Evolutionary conservation across 1,140 invertebrate genomes (phyloP).

Genomic region (Solen grandis): DNA sequence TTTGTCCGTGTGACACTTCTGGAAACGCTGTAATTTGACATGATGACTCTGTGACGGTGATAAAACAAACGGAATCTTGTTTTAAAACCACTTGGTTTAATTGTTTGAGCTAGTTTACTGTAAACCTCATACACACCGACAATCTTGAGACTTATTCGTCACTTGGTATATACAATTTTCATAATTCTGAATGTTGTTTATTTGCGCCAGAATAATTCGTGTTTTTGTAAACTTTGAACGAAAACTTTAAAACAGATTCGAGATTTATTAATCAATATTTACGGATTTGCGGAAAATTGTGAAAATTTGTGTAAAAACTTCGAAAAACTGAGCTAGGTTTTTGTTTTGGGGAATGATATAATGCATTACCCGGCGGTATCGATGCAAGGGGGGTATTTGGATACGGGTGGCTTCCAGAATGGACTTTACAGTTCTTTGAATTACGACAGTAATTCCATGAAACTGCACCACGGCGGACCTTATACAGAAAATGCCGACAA

Average conservation of each 20-base stretch:
- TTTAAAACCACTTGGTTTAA: constrained; percentile 49
- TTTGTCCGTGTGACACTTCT: constrained; percentile 42
- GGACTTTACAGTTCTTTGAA: constrained; percentile 62
- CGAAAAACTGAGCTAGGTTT: neutral
- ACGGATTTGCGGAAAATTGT: neutral
- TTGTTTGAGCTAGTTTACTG: constrained; percentile 52
- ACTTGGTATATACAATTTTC: constrained; percentile 47
- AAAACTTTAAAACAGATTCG: constrained; percentile 52
- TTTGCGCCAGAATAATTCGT: constrained; percentile 37
- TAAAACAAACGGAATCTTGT: constrained; percentile 49
- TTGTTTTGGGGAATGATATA: constrained; percentile 9
- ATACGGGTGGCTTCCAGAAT: constrained; percentile 61
- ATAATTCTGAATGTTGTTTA: constrained; percentile 53
- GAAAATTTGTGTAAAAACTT: neutral
- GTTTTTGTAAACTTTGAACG: constrained; percentile 45
- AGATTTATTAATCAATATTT: constrained; percentile 45
- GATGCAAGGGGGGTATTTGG: constrained; percentile 65
- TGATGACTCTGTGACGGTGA: constrained; percentile 1
- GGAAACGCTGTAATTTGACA: constrained; percentile 50
- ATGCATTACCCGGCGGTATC: constrained; percentile 29
- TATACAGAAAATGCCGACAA: constrained; percentile 61
- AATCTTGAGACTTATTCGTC: constrained; percentile 22
- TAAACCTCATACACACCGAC: constrained; percentile 38
- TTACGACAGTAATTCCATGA: constrained; percentile 64
- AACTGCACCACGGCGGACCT: constrained; percentile 66